phyloP scores from a whole-genome alignment of 2,113 vertebrate genomes.

The Urocitellus parryii region DNA sequence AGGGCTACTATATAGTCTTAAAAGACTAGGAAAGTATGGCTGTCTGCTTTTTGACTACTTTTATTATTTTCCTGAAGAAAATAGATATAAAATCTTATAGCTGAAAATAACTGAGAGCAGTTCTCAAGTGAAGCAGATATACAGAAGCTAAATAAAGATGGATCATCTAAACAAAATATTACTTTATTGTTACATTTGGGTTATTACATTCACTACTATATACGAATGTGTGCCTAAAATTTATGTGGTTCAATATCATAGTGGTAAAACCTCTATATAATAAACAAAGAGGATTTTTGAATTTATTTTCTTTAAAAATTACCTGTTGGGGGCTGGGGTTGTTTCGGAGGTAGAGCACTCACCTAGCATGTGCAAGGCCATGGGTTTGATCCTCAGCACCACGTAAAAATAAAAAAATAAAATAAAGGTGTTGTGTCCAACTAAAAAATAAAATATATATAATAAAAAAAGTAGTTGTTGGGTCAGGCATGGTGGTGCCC shows the following conservation, averaged over 20 bases:
- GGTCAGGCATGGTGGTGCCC: too few species aligned
- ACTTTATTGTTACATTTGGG: not conserved
- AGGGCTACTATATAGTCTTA: not conserved
- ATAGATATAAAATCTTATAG: not conserved
- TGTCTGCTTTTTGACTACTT: not conserved
- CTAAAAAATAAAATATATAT: too few species aligned
- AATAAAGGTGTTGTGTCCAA: too few species aligned
- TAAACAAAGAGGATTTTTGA: not conserved
- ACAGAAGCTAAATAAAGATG: not conserved
- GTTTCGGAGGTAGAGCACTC: too few species aligned
- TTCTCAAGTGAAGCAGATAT: not conserved
- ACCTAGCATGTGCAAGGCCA: too few species aligned
- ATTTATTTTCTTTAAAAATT: not conserved
- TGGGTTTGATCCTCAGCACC: too few species aligned
- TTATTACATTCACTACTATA: not conserved
- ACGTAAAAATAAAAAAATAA: too few species aligned
- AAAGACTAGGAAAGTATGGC: slow-evolving; percentile 10
- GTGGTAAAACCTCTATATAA: not conserved
- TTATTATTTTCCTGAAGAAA: not conserved
- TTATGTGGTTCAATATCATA: not conserved
- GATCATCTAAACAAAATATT: not conserved
- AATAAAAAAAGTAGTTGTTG: too few species aligned
- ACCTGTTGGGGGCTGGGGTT: too few species aligned
- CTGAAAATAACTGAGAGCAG: not conserved
- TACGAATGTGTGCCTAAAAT: not conserved